Evolutionary conservation across 2,113 vertebrate species (phyloP).

Genomic region (Callopanchax toddi): DNA sequence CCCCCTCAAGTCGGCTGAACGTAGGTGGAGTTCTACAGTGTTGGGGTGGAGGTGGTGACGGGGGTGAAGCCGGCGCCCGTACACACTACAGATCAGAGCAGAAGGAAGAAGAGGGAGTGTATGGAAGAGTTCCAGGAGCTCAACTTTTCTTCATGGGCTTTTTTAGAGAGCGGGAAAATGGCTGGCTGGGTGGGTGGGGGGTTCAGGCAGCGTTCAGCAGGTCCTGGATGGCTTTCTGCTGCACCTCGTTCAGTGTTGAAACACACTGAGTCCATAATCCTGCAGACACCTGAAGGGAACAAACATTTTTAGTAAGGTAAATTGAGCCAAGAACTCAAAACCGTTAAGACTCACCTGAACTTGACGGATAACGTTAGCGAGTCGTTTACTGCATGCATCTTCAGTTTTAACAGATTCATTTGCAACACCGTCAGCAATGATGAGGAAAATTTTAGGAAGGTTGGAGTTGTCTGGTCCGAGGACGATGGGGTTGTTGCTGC

Average conservation of each 20-base stretch:
- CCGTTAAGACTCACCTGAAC: constrained; percentile 84
- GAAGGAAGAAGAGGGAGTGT: constrained; percentile 58
- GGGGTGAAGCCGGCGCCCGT: constrained; percentile 51
- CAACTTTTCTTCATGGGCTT: constrained; percentile 60
- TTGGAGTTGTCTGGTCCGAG: constrained; percentile 96
- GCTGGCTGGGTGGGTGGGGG: constrained; percentile 64
- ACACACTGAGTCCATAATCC: constrained; percentile 96
- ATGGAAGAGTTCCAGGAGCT: constrained; percentile 62
- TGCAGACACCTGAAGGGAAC: constrained; percentile 85
- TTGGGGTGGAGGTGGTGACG: constrained; percentile 1
- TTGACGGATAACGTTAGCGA: constrained; percentile 97
- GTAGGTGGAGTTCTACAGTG: constrained; percentile 6
- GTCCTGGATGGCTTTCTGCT: constrained; percentile 96
- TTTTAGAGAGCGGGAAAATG: constrained; percentile 39
- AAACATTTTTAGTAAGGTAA: background rate
- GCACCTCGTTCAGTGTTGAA: constrained; percentile 90
- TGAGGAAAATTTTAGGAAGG: constrained; percentile 94
- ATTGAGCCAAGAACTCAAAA: background rate
- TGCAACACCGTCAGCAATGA: constrained; percentile 94
- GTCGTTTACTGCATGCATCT: constrained; percentile 91
- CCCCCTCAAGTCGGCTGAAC: constrained; percentile 9
- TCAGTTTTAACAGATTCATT: constrained; percentile 94
- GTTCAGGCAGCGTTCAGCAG: constrained; percentile 94
- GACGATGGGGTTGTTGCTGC: constrained; percentile 95
- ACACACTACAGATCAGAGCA: constrained; percentile 72